Evolutionary conservation across 2,113 vertebrate species (phyloP), one percentile per base, ranked within the genome.

Genomic region (Oncorhynchus masou): DNA sequence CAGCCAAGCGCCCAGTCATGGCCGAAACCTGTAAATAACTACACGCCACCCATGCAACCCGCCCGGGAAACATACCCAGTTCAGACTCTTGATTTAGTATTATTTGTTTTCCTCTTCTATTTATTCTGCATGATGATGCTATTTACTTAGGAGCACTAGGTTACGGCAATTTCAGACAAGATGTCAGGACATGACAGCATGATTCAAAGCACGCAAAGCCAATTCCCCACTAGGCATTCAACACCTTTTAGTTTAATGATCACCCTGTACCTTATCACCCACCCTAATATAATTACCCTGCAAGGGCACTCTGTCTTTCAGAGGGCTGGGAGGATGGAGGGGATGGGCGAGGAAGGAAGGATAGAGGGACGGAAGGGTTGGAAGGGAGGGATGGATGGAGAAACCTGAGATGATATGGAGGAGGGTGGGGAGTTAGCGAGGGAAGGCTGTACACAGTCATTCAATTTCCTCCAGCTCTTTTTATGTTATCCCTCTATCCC

Each of bases 241-340:
- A 93, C 91, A 91, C 84, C 88, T 92, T 89, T 87, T 89, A 89
- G 90, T 93, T 94, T 94, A 93, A 94, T 90, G 92, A 92, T 89
- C 86, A 19, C 15, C 51, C 12, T 7, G 51, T 54, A 54, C 81
- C 81, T 77, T 88, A 91, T 90, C 87, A 79, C 89, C 84, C 86
- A 92, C 90, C 90, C 84, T 89, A 92, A 93, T 92, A 92, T 93
- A 94, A 94, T 94, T 93, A 93, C 87, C 84, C 87, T 70, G 78
- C 93, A 94, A 94, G 94, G 94, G 87, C 92, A 90, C 84, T 88
- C 78, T 66, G 92, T 94, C 93, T 92, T 94, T 94, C 90, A 93
- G 62, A 54, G 76, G 54, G 60, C 39, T 57, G 59, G 80, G 71
- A 75, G 51, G 71, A 77, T 82, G 80, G 82, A 75, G 54, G 54